Base-by-base conservation (phyloP, 2,888 invertebrate species). In the Apotomis betuletana region DNA sequence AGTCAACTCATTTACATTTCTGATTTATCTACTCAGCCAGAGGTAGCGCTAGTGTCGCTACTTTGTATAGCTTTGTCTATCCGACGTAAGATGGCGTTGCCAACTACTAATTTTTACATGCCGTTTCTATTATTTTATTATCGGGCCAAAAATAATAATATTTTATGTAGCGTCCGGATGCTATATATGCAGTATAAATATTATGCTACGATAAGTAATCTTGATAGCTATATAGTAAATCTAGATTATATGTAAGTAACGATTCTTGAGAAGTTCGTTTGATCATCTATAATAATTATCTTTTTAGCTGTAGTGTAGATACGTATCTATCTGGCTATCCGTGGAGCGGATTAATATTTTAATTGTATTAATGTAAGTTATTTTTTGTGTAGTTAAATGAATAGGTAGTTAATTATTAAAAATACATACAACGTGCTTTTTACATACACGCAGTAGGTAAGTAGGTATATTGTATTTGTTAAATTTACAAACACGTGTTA, bases 41-140 rank as follows among this genome's bases (percentile, higher is more conserved):
- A 71, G 71, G 62, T 57, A 51, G 61, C 51, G 57, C 38, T 3
- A 36, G 8, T 13, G 52, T 44, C 64, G n/a, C 27, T 49, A 10
- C 15, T 44, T 10, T 9, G 54, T 44, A 12, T 12, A 3, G 12
- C 6, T 44, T 54, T 5, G 41, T 44, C 65, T 57, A 65, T 65
- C 46, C 1, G 4, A 15, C 65, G 46, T n/a, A 13, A 67, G 59
- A 59, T 49, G 58, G 67, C 67, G 41, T 13, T 12, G 38, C 5
- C 12, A 57, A 36, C 41, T 41, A 41, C 41, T 6, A 6, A 27
- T 27, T 27, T 27, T 27, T 41, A 6, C 41, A 41, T 6, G 4
- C 6, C 41, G 41, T 41, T 27, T 27, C 27, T 27, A 41, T 41
- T 41, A 4, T 6, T 41, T 41, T 41, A 41, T 41, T 41, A 41